Percentiles rank a stretch among this genome's conserved stretches.
These are phyloP conservation scores for Ichneumoninae sp. DNA, from an alignment of 2,888 invertebrate genomes.

Conservation along the genomic window DNA sequence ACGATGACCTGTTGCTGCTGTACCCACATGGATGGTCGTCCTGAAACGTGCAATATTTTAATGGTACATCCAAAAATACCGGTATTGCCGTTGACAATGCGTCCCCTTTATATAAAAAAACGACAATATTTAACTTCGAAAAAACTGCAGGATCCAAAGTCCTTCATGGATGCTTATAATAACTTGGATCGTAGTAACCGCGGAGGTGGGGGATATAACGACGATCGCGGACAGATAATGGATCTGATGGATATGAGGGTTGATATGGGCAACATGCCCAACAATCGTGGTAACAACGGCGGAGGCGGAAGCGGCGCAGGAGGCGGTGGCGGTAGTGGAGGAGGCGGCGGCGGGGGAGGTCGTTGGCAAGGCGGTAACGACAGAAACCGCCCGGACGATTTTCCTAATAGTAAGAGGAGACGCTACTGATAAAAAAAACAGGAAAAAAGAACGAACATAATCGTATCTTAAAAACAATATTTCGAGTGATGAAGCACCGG, in stretches of 20 bases:
- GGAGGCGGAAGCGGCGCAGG: slow-evolving; percentile 73
- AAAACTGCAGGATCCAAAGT: slow-evolving; percentile 83
- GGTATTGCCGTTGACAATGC: slow-evolving; percentile 44
- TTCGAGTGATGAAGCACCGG: neutral
- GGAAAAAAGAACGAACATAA: slow-evolving; percentile 22
- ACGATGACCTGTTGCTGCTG: slow-evolving; percentile 84
- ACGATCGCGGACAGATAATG: slow-evolving; percentile 83
- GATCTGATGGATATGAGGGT: slow-evolving; percentile 84
- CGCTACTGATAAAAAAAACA: slow-evolving; percentile 85
- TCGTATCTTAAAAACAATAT: slow-evolving; percentile 15
- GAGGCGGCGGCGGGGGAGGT: slow-evolving; percentile 78
- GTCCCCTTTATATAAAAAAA: slow-evolving; percentile 58
- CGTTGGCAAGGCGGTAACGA: slow-evolving; percentile 84
- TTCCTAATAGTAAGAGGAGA: slow-evolving; percentile 89
- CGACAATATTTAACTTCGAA: slow-evolving; percentile 44
- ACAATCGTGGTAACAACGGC: slow-evolving; percentile 73
- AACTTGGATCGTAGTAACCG: slow-evolving; percentile 82
- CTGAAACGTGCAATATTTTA: slow-evolving; percentile 80
- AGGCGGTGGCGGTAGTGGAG: slow-evolving; percentile 68
- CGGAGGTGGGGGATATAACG: slow-evolving; percentile 81
- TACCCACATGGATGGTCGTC: slow-evolving; percentile 83
- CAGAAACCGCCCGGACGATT: slow-evolving; percentile 87
- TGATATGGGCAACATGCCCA: slow-evolving; percentile 81
- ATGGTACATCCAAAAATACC: slow-evolving; percentile 73
- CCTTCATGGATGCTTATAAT: slow-evolving; percentile 85